phyloP scores from a whole-genome alignment of 2,888 invertebrate species.

The Hydrotaea cyrtoneurina region DNA sequence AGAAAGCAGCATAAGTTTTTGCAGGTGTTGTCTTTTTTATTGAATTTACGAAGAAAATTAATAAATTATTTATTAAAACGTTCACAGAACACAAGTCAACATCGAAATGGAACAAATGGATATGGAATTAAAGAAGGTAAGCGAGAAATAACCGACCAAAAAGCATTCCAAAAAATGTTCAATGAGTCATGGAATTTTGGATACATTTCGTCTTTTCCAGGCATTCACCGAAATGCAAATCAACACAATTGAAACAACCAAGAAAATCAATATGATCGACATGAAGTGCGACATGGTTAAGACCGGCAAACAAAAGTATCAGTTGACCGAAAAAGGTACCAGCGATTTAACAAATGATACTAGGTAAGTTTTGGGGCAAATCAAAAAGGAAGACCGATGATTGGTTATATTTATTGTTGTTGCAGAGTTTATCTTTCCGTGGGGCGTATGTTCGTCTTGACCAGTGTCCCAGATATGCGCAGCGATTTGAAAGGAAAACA shows the following conservation, averaged over 20 bases:
- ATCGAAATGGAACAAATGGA: constrained; percentile 79
- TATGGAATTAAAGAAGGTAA: constrained; percentile 80
- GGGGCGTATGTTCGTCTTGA: constrained; percentile 90
- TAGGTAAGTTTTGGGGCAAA: constrained; percentile 71
- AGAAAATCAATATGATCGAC: constrained; percentile 88
- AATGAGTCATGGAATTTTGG: constrained; percentile 30
- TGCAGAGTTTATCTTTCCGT: constrained; percentile 82
- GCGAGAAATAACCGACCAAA: background rate
- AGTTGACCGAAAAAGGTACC: constrained; percentile 84
- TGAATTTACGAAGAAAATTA: constrained; percentile 47
- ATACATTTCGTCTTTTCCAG: constrained; percentile 76
- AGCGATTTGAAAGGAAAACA: constrained; percentile 84
- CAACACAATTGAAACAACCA: constrained; percentile 88
- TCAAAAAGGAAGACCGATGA: background rate
- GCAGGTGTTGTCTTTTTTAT: constrained; percentile 68
- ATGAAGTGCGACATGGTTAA: constrained; percentile 87
- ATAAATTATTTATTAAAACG: constrained; percentile 28
- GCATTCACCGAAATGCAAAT: constrained; percentile 90
- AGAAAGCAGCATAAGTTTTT: constrained; percentile 27
- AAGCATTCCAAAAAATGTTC: background rate
- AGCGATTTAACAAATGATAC: constrained; percentile 77
- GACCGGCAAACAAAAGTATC: constrained; percentile 86
- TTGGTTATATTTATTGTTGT: constrained; percentile 11
- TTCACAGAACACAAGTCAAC: constrained; percentile 35
- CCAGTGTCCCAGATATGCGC: constrained; percentile 84